phyloP scores from a whole-genome alignment of 2,113 vertebrate genomes.

The Natator depressus region DNA sequence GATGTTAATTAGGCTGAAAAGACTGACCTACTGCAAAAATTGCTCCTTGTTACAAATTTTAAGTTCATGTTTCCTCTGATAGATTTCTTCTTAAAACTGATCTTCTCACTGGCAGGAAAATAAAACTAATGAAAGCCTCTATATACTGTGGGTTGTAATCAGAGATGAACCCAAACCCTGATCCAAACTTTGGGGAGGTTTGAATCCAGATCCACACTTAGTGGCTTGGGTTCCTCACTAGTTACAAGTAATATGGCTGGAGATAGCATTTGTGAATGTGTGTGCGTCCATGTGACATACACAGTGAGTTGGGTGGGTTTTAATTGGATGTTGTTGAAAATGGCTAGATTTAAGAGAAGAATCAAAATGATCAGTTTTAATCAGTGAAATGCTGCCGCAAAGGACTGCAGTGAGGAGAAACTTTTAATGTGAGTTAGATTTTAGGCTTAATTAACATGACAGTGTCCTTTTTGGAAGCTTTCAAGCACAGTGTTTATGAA shows the following conservation, averaged over 20 bases:
- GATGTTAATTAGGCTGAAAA: slow-evolving; percentile 41
- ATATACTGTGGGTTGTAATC: neutral
- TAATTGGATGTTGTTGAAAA: neutral
- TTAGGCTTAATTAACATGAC: slow-evolving; percentile 1
- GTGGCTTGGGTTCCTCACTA: neutral
- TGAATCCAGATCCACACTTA: neutral
- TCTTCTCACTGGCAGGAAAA: neutral
- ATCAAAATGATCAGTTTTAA: slow-evolving; percentile 21
- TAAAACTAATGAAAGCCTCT: neutral
- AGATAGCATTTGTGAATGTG: neutral
- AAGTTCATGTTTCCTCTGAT: neutral
- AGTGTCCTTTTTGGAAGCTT: slow-evolving; percentile 8
- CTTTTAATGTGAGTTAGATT: slow-evolving; percentile 4
- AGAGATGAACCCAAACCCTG: neutral
- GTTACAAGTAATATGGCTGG: neutral
- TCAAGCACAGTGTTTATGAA: slow-evolving; percentile 23
- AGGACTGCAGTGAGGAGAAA: neutral
- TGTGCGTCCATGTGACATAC: neutral
- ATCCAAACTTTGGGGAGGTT: neutral
- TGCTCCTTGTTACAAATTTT: slow-evolving; percentile 17
- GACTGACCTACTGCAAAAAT: slow-evolving; percentile 6
- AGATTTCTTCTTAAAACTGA: neutral
- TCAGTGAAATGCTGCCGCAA: neutral
- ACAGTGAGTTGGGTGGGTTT: neutral
- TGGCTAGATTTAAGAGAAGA: neutral